Evolutionary conservation across 1,140 invertebrate species (phyloP), one percentile per base, ranked within the genome.

Genomic region (Drosophila novamexicana): DNA sequence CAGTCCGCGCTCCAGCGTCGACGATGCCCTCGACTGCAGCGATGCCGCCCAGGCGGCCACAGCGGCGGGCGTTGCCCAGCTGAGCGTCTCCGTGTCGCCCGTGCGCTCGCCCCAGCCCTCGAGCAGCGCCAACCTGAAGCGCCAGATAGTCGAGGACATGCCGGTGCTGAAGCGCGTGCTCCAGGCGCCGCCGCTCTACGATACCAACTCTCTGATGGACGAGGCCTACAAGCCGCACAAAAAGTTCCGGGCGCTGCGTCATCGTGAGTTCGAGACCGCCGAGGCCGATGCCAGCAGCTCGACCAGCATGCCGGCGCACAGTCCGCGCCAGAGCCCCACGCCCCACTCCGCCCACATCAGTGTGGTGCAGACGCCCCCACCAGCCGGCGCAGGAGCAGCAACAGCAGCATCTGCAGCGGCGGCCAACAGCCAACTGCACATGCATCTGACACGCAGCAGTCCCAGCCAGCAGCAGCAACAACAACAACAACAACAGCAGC

Each of bases 161-260:
- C 97, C 97, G 0, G 97, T 98, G 65, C 93, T 98, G 59, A 98
- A 98, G 89, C 94, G 97, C 29, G 97, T 98, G 0, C 94, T 98
- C 0, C 97, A 98, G 91, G 97, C 97, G 1, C 97, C 97, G 1
- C 97, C 97, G 0, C 93, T 98, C 1, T 97, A 97, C 92, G 96
- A 97, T 85, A 97, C 97, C 45, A 97, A 97, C 83, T 96, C 96
- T 1, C 92, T 98, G 42, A 98, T 98, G 97, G 97, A 98, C 91
- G 97, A 98, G 93, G 97, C 97, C 1, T 98, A 98, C 93, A 97
- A 98, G 85, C 97, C 97, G 49, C 97, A 98, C 94, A 98, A 98
- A 92, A 98, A 98, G 92, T 98, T 98, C 94, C 94, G 97, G 4
- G 96, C 96, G 0, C 92, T 97, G 80, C 93, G 96, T 6, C 95